phyloP scores from a whole-genome alignment of 2,113 vertebrate genomes.

The Pygoscelis antarcticus region DNA sequence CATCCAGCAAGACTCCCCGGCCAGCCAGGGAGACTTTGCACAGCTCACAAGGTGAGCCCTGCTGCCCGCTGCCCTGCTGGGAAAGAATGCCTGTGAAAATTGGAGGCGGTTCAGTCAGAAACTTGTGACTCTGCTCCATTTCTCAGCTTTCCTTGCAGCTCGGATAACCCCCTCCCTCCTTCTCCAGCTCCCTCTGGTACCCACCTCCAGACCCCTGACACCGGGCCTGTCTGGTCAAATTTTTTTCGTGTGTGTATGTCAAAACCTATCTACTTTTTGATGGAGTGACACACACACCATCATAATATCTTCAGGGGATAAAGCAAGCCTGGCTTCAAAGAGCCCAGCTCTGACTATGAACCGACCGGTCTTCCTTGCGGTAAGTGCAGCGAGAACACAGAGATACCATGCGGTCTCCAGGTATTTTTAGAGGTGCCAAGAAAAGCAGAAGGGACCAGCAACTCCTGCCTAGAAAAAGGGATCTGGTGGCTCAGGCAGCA shows the following conservation, averaged over 20 bases:
- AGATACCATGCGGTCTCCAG: fast-evolving
- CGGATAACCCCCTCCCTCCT: not conserved
- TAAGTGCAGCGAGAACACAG: not conserved
- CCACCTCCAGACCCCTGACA: not conserved
- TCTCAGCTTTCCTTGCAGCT: not conserved
- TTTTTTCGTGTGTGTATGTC: not conserved
- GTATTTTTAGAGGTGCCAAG: not conserved
- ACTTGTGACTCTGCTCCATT: not conserved
- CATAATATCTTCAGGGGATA: not conserved
- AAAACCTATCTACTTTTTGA: not conserved
- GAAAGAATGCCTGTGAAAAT: not conserved
- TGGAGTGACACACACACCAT: not conserved
- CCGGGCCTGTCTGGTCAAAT: fast-evolving
- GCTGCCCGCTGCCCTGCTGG: not conserved
- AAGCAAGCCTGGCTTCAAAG: not conserved
- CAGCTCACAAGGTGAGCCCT: not conserved
- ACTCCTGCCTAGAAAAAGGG: not conserved
- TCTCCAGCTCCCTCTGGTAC: not conserved
- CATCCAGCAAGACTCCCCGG: not conserved
- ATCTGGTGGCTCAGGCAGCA: not conserved
- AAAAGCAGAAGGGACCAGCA: not conserved
- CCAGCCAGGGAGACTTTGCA: not conserved
- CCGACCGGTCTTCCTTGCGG: not conserved
- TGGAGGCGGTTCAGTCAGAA: not conserved
- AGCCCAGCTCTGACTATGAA: not conserved